phyloP scores from a whole-genome alignment of 2,888 invertebrate species.

The Pseudococcus jackbeardsleyi region DNA sequence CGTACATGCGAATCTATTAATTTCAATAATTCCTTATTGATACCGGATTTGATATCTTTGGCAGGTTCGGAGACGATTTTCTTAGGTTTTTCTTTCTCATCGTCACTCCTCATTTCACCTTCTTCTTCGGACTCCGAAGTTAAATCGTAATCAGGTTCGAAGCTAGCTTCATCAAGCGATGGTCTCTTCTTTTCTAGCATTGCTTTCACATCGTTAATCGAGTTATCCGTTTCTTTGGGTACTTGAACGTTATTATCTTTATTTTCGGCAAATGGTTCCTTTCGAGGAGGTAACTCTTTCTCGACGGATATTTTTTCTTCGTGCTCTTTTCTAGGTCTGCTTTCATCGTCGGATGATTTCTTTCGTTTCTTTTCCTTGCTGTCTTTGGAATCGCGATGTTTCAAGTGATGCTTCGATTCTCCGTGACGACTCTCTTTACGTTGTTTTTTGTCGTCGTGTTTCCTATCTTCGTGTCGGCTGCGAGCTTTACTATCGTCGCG shows the following conservation, averaged over 20 bases:
- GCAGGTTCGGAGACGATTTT: not conserved
- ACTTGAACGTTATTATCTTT: conserved; percentile 53
- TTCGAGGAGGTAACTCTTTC: conserved; percentile 66
- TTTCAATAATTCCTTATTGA: conserved; percentile 63
- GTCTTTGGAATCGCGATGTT: conserved; percentile 58
- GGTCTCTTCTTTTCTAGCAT: conserved; percentile 75
- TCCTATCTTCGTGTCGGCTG: conserved; percentile 65
- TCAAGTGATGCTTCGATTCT: conserved; percentile 45
- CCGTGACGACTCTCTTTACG: conserved; percentile 64
- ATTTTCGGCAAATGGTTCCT: conserved; percentile 40
- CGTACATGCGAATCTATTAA: conserved; percentile 55
- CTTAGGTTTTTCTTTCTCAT: not conserved
- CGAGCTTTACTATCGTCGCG: not conserved
- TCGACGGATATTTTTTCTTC: conserved; percentile 67
- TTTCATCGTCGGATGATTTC: conserved; percentile 67
- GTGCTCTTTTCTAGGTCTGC: conserved; percentile 68
- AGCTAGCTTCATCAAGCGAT: conserved; percentile 78
- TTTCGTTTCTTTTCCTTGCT: conserved; percentile 54
- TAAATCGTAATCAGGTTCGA: conserved; percentile 81
- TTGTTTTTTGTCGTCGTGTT: conserved; percentile 65
- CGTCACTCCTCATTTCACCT: not conserved
- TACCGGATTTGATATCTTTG: conserved; percentile 61
- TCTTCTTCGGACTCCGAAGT: conserved; percentile 59
- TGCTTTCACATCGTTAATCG: conserved; percentile 69
- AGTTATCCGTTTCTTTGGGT: conserved; percentile 69